Evolutionary conservation across 2,888 invertebrate genomes (phyloP).

Genomic region (Phyllotreta striolata): DNA sequence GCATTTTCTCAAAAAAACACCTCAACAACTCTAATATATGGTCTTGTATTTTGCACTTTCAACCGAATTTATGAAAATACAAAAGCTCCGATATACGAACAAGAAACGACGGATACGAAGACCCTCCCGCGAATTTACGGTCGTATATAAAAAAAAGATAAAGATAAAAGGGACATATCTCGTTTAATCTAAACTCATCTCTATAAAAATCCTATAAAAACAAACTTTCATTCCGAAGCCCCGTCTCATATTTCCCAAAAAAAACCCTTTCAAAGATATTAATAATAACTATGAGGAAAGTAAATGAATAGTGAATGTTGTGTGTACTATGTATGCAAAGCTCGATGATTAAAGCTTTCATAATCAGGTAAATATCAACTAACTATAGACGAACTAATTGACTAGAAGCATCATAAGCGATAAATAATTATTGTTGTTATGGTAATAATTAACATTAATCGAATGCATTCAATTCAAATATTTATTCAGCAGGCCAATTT

Average conservation of each 20-base stretch:
- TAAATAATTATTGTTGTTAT: too few species aligned
- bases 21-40: slow-evolving; percentile 10
- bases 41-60: slow-evolving; percentile 10
- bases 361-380: too few species aligned
- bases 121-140: slow-evolving; percentile 6
- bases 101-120: slow-evolving; percentile 14
- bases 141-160: slow-evolving; percentile 15
- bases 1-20: slow-evolving; percentile 3
- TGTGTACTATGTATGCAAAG: too few species aligned
- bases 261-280: slow-evolving; percentile 1
- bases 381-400: too few species aligned
- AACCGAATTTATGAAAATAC: slow-evolving; percentile 14
- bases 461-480: too few species aligned
- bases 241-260: background rate
- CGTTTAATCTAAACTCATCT: slow-evolving; percentile 20
- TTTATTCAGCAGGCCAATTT: too few species aligned
- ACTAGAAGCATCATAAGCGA: too few species aligned
- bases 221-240: slow-evolving; percentile 7
- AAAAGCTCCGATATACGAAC: slow-evolving; percentile 7
- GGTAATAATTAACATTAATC: too few species aligned
- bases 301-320: too few species aligned
- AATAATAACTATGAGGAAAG: too few species aligned
- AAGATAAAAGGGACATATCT: slow-evolving; percentile 20
- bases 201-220: slow-evolving; percentile 23
- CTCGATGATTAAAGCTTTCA: too few species aligned